Percentiles rank a stretch among this genome's conserved stretches.
Conservation (phyloP, 2,797 vertebrate genomes). For the Sebastes matsubarae region DNA sequence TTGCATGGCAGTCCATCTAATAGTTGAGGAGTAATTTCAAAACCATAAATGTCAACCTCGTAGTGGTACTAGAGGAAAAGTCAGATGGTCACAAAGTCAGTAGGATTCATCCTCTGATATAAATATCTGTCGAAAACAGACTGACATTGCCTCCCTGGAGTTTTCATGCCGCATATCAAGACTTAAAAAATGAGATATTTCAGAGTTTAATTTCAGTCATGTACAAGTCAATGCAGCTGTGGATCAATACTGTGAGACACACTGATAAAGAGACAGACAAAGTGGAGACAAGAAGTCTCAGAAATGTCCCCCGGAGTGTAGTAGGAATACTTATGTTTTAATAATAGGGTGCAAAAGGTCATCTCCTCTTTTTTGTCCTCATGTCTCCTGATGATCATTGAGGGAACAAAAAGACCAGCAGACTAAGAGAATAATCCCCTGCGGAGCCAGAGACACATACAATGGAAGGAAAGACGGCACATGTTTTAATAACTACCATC, state of each 20-base stretch:
- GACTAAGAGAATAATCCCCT: slow-evolving; percentile 37
- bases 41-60: not conserved
- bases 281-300: not conserved
- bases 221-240: not conserved
- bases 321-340: slow-evolving; percentile 6
- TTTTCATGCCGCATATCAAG: not conserved
- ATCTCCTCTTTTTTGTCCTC: slow-evolving; percentile 30
- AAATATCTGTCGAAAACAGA: no score
- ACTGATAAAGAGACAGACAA: not conserved
- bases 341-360: slow-evolving; percentile 38
- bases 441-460: not conserved
- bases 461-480: slow-evolving; percentile 21
- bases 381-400: slow-evolving; percentile 30
- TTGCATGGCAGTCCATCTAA: not conserved
- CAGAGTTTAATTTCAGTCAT: not conserved
- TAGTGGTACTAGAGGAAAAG: no score
- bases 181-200: not conserved
- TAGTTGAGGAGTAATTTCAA: not conserved
- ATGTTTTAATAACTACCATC: slow-evolving; percentile 10
- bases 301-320: not conserved
- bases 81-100: no score
- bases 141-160: not conserved
- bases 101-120: no score
- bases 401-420: slow-evolving; percentile 45
- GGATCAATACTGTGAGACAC: not conserved